A percentile compares a stretch with the other conserved stretches of the same genome.
Evolutionary conservation across 2,113 vertebrate genomes (phyloP).

Genomic region (Ramphastos sulfuratus): DNA sequence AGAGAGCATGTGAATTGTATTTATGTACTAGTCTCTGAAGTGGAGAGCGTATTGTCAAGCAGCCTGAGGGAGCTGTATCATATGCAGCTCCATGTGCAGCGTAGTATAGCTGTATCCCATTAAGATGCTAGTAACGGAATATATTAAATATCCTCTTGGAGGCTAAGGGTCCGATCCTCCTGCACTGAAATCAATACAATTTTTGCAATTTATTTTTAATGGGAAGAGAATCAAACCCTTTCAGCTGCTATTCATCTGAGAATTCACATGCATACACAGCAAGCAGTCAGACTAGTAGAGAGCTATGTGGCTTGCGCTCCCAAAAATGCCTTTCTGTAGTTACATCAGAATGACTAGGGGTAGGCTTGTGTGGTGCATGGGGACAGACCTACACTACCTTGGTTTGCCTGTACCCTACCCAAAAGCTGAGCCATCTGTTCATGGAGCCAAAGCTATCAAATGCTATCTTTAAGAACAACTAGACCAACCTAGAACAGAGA

Average conservation of each 20-base stretch:
- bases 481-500: neutral
- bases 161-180: neutral
- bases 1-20: conserved; percentile 58
- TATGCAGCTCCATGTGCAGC: conserved; percentile 15
- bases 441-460: neutral
- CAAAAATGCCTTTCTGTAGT: neutral
- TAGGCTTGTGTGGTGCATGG: neutral
- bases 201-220: conserved; percentile 49
- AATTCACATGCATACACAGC: neutral
- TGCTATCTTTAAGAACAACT: neutral
- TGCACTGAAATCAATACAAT: conserved; percentile 38
- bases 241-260: neutral
- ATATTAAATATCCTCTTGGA: conserved; percentile 50
- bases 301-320: neutral
- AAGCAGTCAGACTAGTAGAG: neutral
- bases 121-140: conserved; percentile 49
- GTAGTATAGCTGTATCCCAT: conserved; percentile 42
- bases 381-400: accelerated
- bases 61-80: conserved; percentile 51
- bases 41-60: conserved; percentile 39
- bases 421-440: neutral
- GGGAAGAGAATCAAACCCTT: neutral
- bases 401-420: neutral
- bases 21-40: conserved; percentile 55
- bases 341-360: neutral